Evolutionary conservation across 2,113 vertebrate genomes (phyloP).

Genomic region (Ageneiosus marmoratus): DNA sequence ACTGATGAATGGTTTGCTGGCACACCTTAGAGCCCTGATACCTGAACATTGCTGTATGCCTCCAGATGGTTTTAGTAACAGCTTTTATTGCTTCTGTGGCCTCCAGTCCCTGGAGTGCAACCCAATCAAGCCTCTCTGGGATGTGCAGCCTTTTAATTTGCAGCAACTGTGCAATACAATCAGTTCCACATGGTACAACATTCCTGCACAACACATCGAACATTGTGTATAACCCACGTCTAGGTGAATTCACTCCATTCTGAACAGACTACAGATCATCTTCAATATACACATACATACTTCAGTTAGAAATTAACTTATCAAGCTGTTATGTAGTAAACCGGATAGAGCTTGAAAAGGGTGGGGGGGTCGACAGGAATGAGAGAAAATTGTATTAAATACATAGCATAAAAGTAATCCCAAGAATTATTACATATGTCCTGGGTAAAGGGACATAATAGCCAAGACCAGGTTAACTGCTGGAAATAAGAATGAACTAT

Average conservation of each 20-base stretch:
- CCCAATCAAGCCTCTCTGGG: not conserved
- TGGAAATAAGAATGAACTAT: not conserved
- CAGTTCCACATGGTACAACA: slow-evolving; percentile 10
- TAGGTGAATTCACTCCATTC: not conserved
- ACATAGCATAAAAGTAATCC: not conserved
- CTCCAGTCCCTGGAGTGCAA: not conserved
- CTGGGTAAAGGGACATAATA: not conserved
- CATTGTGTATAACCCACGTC: not conserved
- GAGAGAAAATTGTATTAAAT: not conserved
- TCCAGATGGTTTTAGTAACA: slow-evolving; percentile 15
- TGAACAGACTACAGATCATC: not conserved
- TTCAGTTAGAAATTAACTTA: not conserved
- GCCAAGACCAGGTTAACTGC: not conserved
- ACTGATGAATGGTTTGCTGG: slow-evolving; percentile 1
- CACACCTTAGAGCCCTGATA: not conserved
- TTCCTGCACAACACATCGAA: not conserved
- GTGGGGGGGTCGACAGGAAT: not conserved
- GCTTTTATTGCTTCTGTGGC: slow-evolving; percentile 9
- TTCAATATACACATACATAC: not conserved
- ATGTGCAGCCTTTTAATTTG: slow-evolving; percentile 5
- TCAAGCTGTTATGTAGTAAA: not conserved
- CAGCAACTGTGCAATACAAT: slow-evolving; percentile 1
- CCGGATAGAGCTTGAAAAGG: not conserved
- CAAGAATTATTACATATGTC: not conserved
- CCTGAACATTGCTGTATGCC: not conserved